Conservation (phyloP, 2,888 invertebrate genomes). For the Empis livida region DNA sequence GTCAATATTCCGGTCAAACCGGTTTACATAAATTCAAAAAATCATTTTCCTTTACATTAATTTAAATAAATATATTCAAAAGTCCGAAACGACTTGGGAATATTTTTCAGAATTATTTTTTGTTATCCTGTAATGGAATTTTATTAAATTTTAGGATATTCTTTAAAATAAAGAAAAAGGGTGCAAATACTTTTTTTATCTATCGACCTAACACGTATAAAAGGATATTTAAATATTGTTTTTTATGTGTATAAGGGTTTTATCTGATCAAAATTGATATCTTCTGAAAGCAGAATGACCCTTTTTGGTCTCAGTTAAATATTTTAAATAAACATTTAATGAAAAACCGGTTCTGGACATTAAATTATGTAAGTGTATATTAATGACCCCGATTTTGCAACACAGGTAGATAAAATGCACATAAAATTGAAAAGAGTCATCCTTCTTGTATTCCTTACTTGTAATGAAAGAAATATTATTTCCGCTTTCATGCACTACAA, state of each 20-base stretch:
- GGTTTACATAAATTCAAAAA: constrained; percentile 14
- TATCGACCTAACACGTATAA: neutral
- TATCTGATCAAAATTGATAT: constrained; percentile 11
- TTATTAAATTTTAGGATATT: neutral
- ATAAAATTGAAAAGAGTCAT: constrained; percentile 2
- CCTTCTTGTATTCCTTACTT: constrained; percentile 6
- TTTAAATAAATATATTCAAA: constrained; percentile 7
- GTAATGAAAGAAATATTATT: constrained; percentile 6
- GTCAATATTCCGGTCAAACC: constrained; percentile 20
- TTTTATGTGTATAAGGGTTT: constrained; percentile 9
- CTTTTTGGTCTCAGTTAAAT: constrained; percentile 6
- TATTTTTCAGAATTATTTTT: constrained; percentile 7
- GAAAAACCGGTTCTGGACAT: constrained; percentile 19
- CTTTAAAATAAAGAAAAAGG: constrained; percentile 12
- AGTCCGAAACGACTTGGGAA: constrained; percentile 15
- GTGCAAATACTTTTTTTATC: constrained; percentile 4
- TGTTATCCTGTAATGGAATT: constrained; percentile 12
- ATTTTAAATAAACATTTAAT: neutral
- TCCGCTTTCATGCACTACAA: constrained; percentile 10
- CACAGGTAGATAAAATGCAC: neutral
- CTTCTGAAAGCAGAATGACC: constrained; percentile 11
- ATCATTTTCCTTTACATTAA: constrained; percentile 12
- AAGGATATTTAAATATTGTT: constrained; percentile 7
- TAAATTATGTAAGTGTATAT: neutral
- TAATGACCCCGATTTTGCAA: neutral